phyloP scores from a whole-genome alignment of 2,797 vertebrate genomes.

The Echiichthys vipera region DNA sequence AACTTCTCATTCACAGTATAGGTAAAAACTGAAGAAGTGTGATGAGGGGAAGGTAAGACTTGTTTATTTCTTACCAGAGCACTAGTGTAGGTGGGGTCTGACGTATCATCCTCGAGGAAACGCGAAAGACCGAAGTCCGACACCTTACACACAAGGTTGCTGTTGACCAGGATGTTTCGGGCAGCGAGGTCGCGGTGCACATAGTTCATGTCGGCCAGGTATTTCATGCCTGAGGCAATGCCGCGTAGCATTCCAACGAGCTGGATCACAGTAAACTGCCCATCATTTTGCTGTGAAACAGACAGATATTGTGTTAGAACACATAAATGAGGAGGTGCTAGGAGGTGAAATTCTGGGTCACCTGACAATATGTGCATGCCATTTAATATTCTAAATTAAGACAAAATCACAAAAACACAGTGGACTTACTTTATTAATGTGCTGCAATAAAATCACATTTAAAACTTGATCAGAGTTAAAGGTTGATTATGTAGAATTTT shows the following conservation, averaged over 20 bases:
- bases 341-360: neutral
- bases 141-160: constrained; percentile 98
- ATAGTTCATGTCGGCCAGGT: constrained; percentile 98
- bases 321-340: neutral
- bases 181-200: constrained; percentile 97
- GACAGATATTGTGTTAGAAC: constrained; percentile 4
- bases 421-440: neutral
- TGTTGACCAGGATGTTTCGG: constrained; percentile 98
- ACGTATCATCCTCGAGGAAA: constrained; percentile 97
- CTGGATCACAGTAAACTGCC: constrained; percentile 99
- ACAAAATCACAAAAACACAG: neutral
- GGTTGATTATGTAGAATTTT: too few relatives aligned
- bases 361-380: neutral
- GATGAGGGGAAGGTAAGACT: neutral
- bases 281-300: constrained; percentile 93
- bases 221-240: constrained; percentile 98
- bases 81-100: constrained; percentile 98
- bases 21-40: neutral
- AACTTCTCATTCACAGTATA: neutral
- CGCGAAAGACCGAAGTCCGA: constrained; percentile 97
- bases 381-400: neutral
- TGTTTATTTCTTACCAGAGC: constrained; percentile 92
- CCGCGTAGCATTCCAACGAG: constrained; percentile 97
- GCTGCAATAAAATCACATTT: neutral
- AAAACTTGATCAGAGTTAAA: too few relatives aligned